Evolutionary conservation across 2,888 invertebrate species (phyloP), one percentile per base, ranked within the genome.

Genomic region (Agrotis puta): DNA sequence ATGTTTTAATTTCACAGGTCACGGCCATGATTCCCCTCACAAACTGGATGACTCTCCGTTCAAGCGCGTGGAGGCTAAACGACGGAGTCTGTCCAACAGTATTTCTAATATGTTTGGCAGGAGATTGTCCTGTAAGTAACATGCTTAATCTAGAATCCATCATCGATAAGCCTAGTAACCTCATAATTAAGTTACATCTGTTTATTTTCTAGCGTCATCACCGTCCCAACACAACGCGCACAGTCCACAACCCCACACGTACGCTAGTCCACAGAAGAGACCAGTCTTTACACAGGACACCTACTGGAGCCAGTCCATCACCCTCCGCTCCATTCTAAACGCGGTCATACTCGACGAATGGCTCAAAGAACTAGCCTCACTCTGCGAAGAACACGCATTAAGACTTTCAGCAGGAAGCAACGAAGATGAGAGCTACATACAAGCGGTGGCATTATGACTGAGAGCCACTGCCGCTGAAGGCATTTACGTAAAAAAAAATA

Each of bases 291-390:
- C 94, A 1, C 92, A 96, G 74, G 96, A 96, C 64, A 86, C 90
- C 2, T 96, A 95, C 82, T 96, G 96, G 96, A 93, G 93, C 83
- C 94, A 95, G 70, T 95, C 96, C 0, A 92, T 93, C 22, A 93
- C 94, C 0, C 88, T 94, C 3, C 93, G 95, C 0, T 92, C 94
- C 3, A 90, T 96, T 67, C 88, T 96, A 13, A 96, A 96, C 88
- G 99, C 99, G 2, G 98, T 99, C 9, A 95, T 99, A 58, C 95
- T 99, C 75, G 99, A 99, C 88, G 99, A 99, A 91, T 99, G 99
- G 98, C 96, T 99, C 0, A 99, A 99, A 92, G 99, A 99, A 94
- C 95, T 99, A 74, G 98, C 99, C 0, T 99, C 99, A 18, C 97
- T 99, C 70, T 98, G 99, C 78, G 98, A 99, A 92, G 99, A 99